Base-by-base conservation (phyloP, 2,113 vertebrate genomes). In the Sylvietta virens region DNA sequence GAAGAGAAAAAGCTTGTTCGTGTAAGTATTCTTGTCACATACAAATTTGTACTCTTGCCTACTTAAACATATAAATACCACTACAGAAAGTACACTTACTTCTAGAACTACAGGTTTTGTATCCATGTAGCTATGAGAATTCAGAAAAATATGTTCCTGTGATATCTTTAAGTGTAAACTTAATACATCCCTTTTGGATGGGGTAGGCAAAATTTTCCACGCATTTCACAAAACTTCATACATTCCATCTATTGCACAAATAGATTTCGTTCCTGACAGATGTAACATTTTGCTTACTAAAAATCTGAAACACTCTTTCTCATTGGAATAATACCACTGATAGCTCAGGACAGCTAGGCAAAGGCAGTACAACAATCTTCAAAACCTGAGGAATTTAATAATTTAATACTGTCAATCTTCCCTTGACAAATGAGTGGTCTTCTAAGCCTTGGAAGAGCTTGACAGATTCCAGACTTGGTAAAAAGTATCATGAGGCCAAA, bases 401-500 rank as follows among this genome's bases (percentile, higher is more conserved):
- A n/a, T n/a, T n/a, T n/a, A 20, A 42, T 13, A 5, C 21, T 18
- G 8, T 50, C 40, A 62, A 11, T 42, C 14, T 84, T 77, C 11
- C 6, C 19, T 24, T 1, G 1, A 37, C 5, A 60, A 51, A 26
- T 3, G 3, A 64, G 19, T 30, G 10, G 4, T 60, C 21, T 19
- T 61, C 15, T 66, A 8, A 35, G 56, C 24, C 33, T 61, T 37
- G 33, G n/a, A 76, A 90, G n/a, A 5, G 11, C 19, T 69, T 69
- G n/a, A 42, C 16, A 91, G 58, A 56, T 61, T 54, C n/a, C 30
- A 42, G 60, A 58, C 8, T 47, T 88, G 24, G 6, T 19, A 70
- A 14, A 30, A 90, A 65, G 20, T 14, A 51, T 9, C 14, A 31
- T 19, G 33, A 74, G 11, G 22, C 14, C 17, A 84, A 72, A 48